Percentiles rank a stretch among this genome's conserved stretches.
These are phyloP conservation scores for Cerastoderma edule DNA, from an alignment of 2,888 invertebrate genomes.

Conservation along the genomic window DNA sequence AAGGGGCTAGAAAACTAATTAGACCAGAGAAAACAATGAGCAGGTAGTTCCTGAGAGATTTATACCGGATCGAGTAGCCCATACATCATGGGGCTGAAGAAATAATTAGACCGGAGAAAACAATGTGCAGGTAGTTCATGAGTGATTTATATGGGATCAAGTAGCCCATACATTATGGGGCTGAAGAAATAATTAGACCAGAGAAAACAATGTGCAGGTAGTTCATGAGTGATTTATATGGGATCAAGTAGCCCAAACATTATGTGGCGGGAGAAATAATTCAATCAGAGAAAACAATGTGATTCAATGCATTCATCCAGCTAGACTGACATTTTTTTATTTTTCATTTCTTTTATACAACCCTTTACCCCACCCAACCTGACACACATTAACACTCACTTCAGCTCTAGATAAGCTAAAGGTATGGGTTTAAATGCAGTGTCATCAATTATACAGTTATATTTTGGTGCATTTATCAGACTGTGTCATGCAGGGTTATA, in stretches of 20 bases:
- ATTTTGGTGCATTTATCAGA: no score
- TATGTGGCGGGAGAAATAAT: conserved; percentile 17
- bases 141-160: no score
- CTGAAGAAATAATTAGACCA: no score
- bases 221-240: neutral
- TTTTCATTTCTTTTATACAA: no score
- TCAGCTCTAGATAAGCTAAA: no score
- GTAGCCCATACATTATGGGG: no score
- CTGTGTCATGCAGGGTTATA: no score
- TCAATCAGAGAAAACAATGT: conserved; percentile 17
- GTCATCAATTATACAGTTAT: no score
- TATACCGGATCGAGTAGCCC: conserved; percentile 11
- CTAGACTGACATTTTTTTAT: conserved; percentile 14
- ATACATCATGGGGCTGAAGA: conserved; percentile 20
- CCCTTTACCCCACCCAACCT: no score
- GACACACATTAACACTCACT: no score
- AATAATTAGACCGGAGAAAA: conserved; percentile 24
- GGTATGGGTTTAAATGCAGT: no score
- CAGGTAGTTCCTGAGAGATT: neutral
- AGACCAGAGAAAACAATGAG: conserved; percentile 13
- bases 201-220: neutral
- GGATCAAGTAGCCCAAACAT: conserved; percentile 17
- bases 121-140: no score
- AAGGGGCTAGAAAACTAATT: conserved; percentile 17
- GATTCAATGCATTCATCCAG: conserved; percentile 2